These are phyloP conservation scores for Mionectes macconnelli DNA, from an alignment of 2,113 vertebrate species.

Conservation along the genomic window DNA sequence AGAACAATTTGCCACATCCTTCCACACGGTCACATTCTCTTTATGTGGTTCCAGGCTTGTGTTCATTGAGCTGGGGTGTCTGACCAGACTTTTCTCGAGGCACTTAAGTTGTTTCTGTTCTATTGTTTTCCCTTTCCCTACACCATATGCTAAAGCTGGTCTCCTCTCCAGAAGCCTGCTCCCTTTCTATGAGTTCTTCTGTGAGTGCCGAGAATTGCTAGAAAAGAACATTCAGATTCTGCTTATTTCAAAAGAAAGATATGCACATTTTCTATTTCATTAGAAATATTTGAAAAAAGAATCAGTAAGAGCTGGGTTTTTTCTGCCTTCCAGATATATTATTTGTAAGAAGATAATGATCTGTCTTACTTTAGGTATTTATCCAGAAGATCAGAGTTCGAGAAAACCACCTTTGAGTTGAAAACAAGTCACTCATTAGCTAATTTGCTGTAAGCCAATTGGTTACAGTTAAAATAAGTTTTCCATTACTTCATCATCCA, in stretches of 20 bases:
- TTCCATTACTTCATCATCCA: conserved; percentile 11
- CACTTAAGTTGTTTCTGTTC: background rate
- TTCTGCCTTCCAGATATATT: background rate
- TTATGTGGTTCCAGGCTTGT: rapidly evolving
- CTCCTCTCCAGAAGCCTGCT: background rate
- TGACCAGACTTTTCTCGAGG: background rate
- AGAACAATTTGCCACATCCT: background rate
- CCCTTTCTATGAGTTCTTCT: background rate
- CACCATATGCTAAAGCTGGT: background rate
- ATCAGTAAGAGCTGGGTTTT: background rate
- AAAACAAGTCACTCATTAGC: background rate
- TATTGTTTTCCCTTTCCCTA: background rate
- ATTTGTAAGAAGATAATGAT: background rate
- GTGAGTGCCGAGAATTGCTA: background rate
- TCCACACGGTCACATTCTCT: background rate
- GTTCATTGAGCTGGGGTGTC: background rate
- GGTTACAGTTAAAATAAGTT: conserved; percentile 18
- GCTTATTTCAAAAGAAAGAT: background rate
- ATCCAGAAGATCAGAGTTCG: background rate
- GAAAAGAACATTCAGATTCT: background rate
- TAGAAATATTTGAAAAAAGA: background rate
- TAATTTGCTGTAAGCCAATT: conserved; percentile 11
- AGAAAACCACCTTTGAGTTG: background rate
- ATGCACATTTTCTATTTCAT: background rate
- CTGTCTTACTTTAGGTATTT: background rate